Conservation (phyloP, 30 jellyfish, hydroid and myxozoan species). For the Pseudorhiza aurosa region DNA sequence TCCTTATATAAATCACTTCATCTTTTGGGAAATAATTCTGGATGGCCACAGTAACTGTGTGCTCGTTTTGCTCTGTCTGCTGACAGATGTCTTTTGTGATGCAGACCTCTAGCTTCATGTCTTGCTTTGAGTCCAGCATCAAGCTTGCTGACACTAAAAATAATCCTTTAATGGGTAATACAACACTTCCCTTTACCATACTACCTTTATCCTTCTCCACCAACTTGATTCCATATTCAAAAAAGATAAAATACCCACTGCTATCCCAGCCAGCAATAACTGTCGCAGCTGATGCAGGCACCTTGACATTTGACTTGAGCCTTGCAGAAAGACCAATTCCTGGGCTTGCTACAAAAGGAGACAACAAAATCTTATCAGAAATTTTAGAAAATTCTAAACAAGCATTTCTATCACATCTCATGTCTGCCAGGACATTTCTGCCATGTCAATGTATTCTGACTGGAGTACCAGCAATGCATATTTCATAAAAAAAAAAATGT, state of each 20-base stretch:
- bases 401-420: no score
- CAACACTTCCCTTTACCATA: not conserved
- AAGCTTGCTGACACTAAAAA: conserved; percentile 31
- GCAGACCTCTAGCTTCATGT: conserved; percentile 15
- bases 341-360: conserved; percentile 25
- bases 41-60: conserved; percentile 13
- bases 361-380: not conserved
- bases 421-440: no score
- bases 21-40: conserved; percentile 5
- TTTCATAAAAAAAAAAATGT: no score
- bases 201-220: not conserved
- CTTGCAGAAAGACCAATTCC: conserved; percentile 58
- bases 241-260: conserved; percentile 1
- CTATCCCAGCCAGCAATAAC: conserved; percentile 32
- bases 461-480: no score
- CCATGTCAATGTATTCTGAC: no score
- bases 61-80: conserved; percentile 35
- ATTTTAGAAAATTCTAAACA: no score
- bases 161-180: conserved; percentile 21
- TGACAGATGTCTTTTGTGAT: conserved; percentile 10
- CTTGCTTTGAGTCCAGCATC: not conserved
- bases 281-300: conserved; percentile 2
- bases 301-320: conserved; percentile 8
- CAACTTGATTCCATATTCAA: conserved; percentile 50
- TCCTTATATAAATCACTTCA: not conserved